These are phyloP conservation scores for Sphyrna mokarran DNA, from an alignment of 2,113 vertebrate species.

Conservation along the genomic window DNA sequence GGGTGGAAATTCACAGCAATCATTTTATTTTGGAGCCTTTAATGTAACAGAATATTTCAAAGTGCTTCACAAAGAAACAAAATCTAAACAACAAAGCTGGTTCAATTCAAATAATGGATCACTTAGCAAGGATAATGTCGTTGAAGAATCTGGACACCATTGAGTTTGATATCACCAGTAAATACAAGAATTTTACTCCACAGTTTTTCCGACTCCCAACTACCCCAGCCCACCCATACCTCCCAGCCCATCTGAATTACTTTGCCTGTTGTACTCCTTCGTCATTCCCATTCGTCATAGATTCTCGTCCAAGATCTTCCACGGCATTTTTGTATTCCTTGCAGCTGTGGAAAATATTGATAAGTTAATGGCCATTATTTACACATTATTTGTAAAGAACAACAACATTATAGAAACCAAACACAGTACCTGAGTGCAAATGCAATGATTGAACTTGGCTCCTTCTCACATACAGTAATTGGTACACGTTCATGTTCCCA, in stretches of 20 bases:
- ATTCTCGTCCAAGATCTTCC: slow-evolving; percentile 79
- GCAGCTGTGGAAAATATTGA: slow-evolving; percentile 60
- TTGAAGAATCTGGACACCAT: neutral
- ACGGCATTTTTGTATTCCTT: slow-evolving; percentile 93
- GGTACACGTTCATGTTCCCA: slow-evolving; percentile 92
- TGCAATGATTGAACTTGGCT: slow-evolving; percentile 96
- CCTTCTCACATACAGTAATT: slow-evolving; percentile 91
- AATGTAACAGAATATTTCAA: neutral
- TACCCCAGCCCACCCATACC: too few relatives aligned
- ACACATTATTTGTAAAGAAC: neutral
- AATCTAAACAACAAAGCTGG: neutral
- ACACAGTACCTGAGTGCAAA: slow-evolving; percentile 86
- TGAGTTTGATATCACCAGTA: neutral
- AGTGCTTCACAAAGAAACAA: neutral
- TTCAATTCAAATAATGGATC: neutral
- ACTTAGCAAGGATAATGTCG: neutral
- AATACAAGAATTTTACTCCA: neutral
- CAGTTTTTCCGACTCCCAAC: neutral
- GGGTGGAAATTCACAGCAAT: neutral
- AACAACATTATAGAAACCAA: neutral
- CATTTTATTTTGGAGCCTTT: neutral
- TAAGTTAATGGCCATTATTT: neutral
- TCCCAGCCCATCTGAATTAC: neutral
- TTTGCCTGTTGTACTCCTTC: slow-evolving; percentile 52
- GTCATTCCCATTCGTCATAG: slow-evolving; percentile 60